Base-by-base conservation (phyloP, 2,113 vertebrate genomes). In the Elephas maximus region DNA sequence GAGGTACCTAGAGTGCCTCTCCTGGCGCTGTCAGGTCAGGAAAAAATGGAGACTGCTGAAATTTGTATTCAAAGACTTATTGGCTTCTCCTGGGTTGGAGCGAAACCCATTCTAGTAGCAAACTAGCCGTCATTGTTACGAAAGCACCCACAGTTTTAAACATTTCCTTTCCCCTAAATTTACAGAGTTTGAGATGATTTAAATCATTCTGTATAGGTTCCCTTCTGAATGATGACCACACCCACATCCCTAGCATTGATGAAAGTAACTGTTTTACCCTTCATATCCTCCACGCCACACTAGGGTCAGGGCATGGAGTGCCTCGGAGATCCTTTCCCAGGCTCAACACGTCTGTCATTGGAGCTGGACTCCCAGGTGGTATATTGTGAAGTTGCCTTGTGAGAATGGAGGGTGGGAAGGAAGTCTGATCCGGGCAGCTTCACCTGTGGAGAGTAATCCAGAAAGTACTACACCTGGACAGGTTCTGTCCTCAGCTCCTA, bases 41-140 rank as follows among this genome's bases (percentile, higher is more conserved):
- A 8, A 51, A 45, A 76, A 87, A 80, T n/a, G 53, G 51, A 84
- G 74, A 84, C 30, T 89, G 5, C 71, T 77, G 60, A 82, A 92
- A 88, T 90, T 94, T 95, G 33, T 48, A 81, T 88, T 96, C 62
- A 91, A 71, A 96, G 93, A 78, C 65, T 94, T 63, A 77, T 88
- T 95, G 95, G 63, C 63, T 88, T 77, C 24, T 94, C 33, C 30
- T 90, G 65, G 51, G 51, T 8, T 74, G 81, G 76, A 97, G 21
- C 44, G 17, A 88, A 88, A 69, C 88, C 51, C 44, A 80, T 92
- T 93, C 60, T 94, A 60, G 90, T 33, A 83, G 48, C 65, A 87
- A 77, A 84, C 73, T 4, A 92, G 62, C 45, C 90, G n/a, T 96
- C 48, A 69, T 15, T 85, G 74, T 76, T 91, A 53, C 57, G 82